Evolutionary conservation across 2,797 vertebrate genomes (phyloP).

Genomic region (Sus cebifrons): DNA sequence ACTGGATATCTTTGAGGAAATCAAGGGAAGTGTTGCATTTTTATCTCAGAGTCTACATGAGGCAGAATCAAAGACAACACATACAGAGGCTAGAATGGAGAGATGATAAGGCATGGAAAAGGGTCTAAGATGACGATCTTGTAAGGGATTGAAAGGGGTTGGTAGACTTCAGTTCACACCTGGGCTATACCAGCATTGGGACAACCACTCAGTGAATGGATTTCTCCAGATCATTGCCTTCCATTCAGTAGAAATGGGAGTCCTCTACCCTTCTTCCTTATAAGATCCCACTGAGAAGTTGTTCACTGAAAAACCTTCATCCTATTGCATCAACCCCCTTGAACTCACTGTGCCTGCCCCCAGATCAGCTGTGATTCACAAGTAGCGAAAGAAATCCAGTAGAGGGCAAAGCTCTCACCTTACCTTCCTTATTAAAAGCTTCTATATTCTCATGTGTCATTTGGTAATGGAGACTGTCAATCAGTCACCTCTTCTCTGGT

Average conservation of each 20-base stretch:
- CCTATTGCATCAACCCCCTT: background rate
- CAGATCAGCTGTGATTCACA: conserved; percentile 71
- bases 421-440: conserved; percentile 57
- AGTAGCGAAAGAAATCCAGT: conserved; percentile 62
- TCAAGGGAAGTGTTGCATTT: background rate
- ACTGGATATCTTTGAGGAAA: conserved; percentile 34
- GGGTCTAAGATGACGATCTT: background rate
- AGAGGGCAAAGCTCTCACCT: conserved; percentile 69
- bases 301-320: conserved; percentile 22
- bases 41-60: conserved; percentile 7
- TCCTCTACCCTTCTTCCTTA: background rate
- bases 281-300: background rate
- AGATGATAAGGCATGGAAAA: background rate
- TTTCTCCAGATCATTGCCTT: conserved; percentile 23
- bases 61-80: conserved; percentile 6
- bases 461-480: conserved; percentile 75
- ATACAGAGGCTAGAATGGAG: background rate
- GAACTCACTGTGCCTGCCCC: background rate
- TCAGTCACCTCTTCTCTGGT: conserved; percentile 61
- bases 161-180: background rate
- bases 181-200: background rate
- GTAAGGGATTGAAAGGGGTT: background rate
- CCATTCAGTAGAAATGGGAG: conserved; percentile 41
- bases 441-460: conserved; percentile 60
- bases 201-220: background rate